Conservation (phyloP, 2,797 vertebrate genomes). For the Podarcis lilfordi region DNA sequence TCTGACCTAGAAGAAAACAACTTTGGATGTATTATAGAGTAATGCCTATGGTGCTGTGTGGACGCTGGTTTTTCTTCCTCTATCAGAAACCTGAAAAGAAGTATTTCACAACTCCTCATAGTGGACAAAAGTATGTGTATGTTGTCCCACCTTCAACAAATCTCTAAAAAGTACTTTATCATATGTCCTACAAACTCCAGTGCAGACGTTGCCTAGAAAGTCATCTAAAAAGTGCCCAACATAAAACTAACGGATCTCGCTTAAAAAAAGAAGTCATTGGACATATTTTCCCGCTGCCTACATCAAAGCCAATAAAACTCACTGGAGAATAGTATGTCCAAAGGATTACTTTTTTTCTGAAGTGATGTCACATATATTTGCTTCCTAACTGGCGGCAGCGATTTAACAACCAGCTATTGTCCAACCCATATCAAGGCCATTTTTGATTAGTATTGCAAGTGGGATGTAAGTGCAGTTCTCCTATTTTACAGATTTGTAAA, state of each 20-base stretch:
- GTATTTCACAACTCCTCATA: background rate
- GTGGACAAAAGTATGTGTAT: background rate
- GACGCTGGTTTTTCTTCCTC: background rate
- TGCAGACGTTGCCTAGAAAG: background rate
- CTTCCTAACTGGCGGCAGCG: background rate
- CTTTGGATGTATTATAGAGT: background rate
- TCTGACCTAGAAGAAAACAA: background rate
- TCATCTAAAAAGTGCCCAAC: background rate
- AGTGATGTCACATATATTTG: background rate
- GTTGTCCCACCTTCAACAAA: background rate
- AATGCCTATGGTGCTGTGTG: background rate
- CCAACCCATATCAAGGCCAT: background rate
- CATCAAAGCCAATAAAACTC: background rate
- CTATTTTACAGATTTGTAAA: background rate
- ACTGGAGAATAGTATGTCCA: background rate
- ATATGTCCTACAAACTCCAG: too few species aligned
- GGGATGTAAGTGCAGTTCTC: background rate
- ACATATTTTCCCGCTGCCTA: background rate
- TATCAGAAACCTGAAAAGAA: background rate
- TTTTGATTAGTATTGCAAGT: background rate
- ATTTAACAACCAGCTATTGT: background rate
- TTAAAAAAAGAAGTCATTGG: background rate
- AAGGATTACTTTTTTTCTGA: background rate
- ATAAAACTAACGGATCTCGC: too few species aligned
- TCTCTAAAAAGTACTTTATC: background rate